Conservation (phyloP, 2,888 invertebrate genomes). For the Merodon equestris region DNA sequence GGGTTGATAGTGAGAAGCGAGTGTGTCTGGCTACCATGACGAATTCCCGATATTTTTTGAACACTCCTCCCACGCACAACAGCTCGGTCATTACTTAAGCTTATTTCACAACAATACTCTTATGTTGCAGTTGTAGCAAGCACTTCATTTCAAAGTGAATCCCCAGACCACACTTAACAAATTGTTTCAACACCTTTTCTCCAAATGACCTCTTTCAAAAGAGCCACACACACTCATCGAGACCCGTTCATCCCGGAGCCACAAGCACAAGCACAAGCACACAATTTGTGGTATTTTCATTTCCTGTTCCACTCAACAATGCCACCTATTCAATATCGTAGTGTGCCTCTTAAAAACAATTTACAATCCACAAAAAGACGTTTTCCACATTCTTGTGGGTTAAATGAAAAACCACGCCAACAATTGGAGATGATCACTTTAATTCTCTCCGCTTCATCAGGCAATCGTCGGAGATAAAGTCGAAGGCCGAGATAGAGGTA, state of each 20-base stretch:
- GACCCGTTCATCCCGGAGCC: slow-evolving; percentile 49
- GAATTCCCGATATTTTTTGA: too few species aligned
- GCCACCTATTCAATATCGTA: slow-evolving; percentile 29
- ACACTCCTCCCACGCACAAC: too few species aligned
- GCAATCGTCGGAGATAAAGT: slow-evolving; percentile 40
- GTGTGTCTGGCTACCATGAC: too few species aligned
- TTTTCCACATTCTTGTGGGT: background rate
- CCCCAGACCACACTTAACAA: slow-evolving; percentile 27
- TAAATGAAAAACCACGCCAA: slow-evolving; percentile 21
- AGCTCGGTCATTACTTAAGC: too few species aligned
- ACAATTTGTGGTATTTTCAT: slow-evolving; percentile 47
- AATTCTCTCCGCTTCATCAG: slow-evolving; percentile 59
- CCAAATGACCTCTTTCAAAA: slow-evolving; percentile 15
- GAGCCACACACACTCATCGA: slow-evolving; percentile 40
- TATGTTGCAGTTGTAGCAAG: too few species aligned
- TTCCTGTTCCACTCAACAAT: slow-evolving; percentile 47
- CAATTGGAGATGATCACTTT: slow-evolving; percentile 55
- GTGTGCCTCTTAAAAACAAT: slow-evolving; percentile 28
- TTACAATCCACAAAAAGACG: slow-evolving; percentile 42
- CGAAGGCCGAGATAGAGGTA: slow-evolving; percentile 21
- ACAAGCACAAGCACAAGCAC: slow-evolving; percentile 19
- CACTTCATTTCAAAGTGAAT: too few species aligned
- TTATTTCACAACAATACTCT: too few species aligned
- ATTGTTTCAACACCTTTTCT: slow-evolving; percentile 44
- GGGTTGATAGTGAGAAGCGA: too few species aligned